Conservation (phyloP, 2,797 vertebrate species). For the Pempheris klunzingeri region DNA sequence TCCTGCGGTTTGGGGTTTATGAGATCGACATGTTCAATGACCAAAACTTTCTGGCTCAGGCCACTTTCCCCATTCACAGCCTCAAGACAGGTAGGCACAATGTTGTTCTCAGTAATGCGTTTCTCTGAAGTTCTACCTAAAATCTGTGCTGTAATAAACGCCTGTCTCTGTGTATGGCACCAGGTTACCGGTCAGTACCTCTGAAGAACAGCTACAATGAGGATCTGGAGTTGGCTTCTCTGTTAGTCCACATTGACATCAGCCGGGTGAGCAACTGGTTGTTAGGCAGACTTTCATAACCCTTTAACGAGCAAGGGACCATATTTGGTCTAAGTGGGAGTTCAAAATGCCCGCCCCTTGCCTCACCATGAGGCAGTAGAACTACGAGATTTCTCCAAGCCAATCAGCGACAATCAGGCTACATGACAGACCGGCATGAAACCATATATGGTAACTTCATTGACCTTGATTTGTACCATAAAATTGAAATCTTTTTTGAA, state of each 20-base stretch:
- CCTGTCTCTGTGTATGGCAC: conserved; percentile 1
- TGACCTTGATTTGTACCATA: no score
- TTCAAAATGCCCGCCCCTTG: no score
- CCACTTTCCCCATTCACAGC: conserved; percentile 94
- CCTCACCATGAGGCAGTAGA: no score
- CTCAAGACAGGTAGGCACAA: conserved; percentile 92
- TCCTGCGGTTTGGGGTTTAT: conserved; percentile 96
- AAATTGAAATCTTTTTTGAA: no score
- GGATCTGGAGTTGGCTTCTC: conserved; percentile 95
- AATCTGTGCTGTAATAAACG: not conserved
- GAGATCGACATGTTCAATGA: conserved; percentile 99
- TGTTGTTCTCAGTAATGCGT: not conserved
- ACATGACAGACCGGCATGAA: no score
- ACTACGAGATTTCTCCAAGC: no score
- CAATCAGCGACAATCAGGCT: no score
- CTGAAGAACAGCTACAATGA: conserved; percentile 99
- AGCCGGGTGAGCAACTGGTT: conserved; percentile 85
- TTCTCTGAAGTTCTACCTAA: not conserved
- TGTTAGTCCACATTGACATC: conserved; percentile 93
- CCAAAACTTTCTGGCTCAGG: conserved; percentile 98
- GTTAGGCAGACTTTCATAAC: not conserved
- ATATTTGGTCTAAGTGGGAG: no score
- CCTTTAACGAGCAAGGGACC: no score
- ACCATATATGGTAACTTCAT: no score
- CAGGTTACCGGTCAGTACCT: conserved; percentile 96